These are phyloP conservation scores for Chamaedrilus cognettii DNA, from an alignment of 2,888 invertebrate genomes.

Conservation along the genomic window DNA sequence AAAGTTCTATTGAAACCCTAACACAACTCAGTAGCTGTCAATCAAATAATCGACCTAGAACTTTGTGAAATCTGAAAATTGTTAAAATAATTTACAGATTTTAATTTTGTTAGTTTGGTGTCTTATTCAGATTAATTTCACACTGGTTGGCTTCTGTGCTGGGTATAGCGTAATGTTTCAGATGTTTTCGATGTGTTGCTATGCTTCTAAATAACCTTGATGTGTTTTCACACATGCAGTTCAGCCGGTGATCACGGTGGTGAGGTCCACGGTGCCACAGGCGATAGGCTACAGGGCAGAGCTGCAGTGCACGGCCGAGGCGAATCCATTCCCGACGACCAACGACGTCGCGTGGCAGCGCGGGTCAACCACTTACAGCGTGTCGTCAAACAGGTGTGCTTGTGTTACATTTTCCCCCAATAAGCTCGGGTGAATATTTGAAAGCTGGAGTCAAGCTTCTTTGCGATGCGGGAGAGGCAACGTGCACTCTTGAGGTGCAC, in stretches of 20 bases:
- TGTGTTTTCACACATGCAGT: conserved; percentile 30
- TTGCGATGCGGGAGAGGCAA: too few relatives aligned
- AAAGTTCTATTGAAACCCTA: too few relatives aligned
- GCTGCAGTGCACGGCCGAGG: conserved; percentile 38
- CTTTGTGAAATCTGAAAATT: too few relatives aligned
- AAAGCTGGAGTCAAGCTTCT: too few relatives aligned
- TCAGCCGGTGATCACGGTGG: conserved; percentile 27
- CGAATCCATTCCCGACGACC: conserved; percentile 34
- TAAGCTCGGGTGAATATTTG: too few relatives aligned
- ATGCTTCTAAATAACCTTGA: too few relatives aligned
- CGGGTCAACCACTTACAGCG: conserved; percentile 16
- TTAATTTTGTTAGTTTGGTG: neutral
- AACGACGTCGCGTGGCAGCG: conserved; percentile 28
- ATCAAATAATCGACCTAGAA: too few relatives aligned
- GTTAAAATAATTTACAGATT: too few relatives aligned
- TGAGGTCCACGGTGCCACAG: conserved; percentile 24
- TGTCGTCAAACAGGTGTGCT: conserved; percentile 31
- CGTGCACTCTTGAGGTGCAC: too few relatives aligned
- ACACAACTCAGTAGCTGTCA: too few relatives aligned
- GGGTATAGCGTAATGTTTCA: neutral
- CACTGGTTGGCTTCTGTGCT: neutral
- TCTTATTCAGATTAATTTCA: neutral
- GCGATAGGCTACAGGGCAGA: conserved; percentile 37
- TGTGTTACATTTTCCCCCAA: too few relatives aligned
- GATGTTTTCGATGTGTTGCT: too few relatives aligned